Evolutionary conservation across 2,113 vertebrate species (phyloP).

Genomic region (Erythrolamprus reginae): DNA sequence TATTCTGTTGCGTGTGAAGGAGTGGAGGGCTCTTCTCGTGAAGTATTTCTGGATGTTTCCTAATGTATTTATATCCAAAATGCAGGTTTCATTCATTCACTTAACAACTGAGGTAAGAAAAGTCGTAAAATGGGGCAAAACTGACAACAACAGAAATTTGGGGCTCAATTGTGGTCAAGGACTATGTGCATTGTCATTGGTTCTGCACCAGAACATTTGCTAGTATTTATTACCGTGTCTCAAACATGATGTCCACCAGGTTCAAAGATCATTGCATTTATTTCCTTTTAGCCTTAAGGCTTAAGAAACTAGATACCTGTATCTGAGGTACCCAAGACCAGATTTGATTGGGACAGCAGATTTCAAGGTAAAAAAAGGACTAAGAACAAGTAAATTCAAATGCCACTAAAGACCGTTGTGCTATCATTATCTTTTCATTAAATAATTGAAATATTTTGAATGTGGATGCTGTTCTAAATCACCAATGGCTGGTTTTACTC

Average conservation of each 20-base stretch:
- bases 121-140: too few relatives aligned
- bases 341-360: conserved; percentile 26
- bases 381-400: conserved; percentile 14
- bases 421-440: conserved; percentile 53
- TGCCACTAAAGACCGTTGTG: conserved; percentile 23
- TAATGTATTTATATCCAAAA: too few relatives aligned
- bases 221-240: background rate
- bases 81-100: too few relatives aligned
- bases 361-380: conserved; percentile 30
- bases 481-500: conserved; percentile 45
- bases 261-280: background rate
- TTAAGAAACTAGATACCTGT: background rate
- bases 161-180: too few relatives aligned
- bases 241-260: background rate
- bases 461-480: conserved; percentile 34
- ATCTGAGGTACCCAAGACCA: background rate
- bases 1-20: too few relatives aligned
- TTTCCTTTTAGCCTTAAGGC: background rate
- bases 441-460: conserved; percentile 50
- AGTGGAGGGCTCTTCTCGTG: too few relatives aligned
- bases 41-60: too few relatives aligned
- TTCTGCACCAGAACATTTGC: background rate
- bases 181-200: too few relatives aligned
- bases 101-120: too few relatives aligned
- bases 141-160: too few relatives aligned